Base-by-base conservation (phyloP, 2,888 invertebrate genomes). In the Lepidochitona cinerea region DNA sequence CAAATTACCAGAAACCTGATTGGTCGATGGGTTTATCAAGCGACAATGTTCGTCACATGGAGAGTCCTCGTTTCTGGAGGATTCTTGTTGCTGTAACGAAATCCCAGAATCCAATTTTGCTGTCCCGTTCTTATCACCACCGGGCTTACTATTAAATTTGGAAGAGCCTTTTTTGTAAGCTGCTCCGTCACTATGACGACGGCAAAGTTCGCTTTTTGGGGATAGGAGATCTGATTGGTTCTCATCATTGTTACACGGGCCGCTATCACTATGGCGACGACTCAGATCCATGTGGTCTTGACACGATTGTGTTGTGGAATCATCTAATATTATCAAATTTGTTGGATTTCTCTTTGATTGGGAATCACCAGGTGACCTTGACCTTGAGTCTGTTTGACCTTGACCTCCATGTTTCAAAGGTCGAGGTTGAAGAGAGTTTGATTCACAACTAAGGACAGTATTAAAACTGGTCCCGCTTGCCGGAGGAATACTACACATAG, bases 361-460 rank as follows among this genome's bases (percentile, higher is more conserved):
- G 3, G 49, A 2, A 4, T 49, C 23, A 18, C 49, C 49, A 18
- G 49, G 49, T n/a, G 49, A 49, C 49, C 3, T 2, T 7, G 49
- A 49, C 49, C 49, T 49, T 49, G 49, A 49, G 23, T 49, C 23
- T 18, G 18, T 23, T n/a, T 23, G 49, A 49, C 49, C 49, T 23
- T 23, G 23, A 1, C 49, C 49, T n/a, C n/a, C 23, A n/a, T 49
- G 18, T 49, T 49, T 49, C 7, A 49, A 49, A 49, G 23, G 18
- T 18, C 49, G n/a, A 7, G 49, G 49, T 7, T 49, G 49, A 2
- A 49, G 49, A 67, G 70, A 68, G 68, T 72, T 67, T 26, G 26
- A 52, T 69, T 75, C 78, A 72, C 53, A 75, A 49, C 37, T 23
- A 59, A 37, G 32, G 32, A 37, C 35, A 36, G 68, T 64, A 70